Conservation (phyloP, 1,140 invertebrate species). For the Sogatella furcifera region DNA sequence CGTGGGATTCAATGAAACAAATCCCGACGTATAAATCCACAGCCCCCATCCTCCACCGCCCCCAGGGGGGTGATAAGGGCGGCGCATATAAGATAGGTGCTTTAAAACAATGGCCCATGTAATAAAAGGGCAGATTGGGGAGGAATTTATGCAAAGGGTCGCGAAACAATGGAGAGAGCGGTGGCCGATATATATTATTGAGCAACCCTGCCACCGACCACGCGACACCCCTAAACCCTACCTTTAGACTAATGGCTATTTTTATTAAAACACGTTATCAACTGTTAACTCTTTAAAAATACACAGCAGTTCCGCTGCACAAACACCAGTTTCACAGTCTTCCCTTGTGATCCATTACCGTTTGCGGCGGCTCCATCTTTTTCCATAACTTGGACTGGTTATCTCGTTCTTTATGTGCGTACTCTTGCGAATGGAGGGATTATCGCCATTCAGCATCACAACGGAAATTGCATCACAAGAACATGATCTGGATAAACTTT, state of each 20-base stretch:
- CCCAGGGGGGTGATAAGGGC: background rate
- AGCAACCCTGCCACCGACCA: background rate
- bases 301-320: background rate
- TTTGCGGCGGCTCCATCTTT: no score
- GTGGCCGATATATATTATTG: background rate
- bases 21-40: background rate
- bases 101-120: slow-evolving; percentile 1
- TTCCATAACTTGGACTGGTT: no score
- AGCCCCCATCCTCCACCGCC: no score
- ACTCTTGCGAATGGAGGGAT: no score
- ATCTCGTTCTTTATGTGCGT: no score
- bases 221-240: background rate
- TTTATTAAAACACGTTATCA: slow-evolving; percentile 3
- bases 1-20: background rate
- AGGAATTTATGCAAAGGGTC: background rate
- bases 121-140: slow-evolving; percentile 1
- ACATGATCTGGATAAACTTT: no score
- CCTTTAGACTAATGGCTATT: background rate
- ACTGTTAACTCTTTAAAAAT: slow-evolving; percentile 2
- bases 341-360: no score
- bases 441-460: no score
- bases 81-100: background rate
- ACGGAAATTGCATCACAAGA: no score
- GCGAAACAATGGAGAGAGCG: background rate
- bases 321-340: no score